A percentile compares a stretch with the other conserved stretches of the same genome.
Conservation (phyloP, 2,113 vertebrate species). For the Pycnonotus jocosus region DNA sequence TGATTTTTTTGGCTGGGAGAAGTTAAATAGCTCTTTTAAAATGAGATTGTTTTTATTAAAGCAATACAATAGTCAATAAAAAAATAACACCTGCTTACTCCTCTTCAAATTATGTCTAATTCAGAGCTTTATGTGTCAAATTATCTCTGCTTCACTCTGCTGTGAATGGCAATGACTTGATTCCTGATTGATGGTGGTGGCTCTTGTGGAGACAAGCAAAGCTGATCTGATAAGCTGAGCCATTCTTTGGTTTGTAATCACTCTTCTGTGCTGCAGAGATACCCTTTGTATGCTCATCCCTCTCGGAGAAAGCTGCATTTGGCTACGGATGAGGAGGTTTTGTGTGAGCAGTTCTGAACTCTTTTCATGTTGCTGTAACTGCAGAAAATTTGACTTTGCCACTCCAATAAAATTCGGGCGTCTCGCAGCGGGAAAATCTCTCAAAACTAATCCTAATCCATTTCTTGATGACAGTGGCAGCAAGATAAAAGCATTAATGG, state of each 20-base stretch:
- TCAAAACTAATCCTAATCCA: background rate
- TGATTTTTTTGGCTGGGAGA: background rate
- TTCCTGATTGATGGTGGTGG: constrained; percentile 39
- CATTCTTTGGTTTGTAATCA: constrained; percentile 21
- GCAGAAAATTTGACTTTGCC: background rate
- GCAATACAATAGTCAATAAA: constrained; percentile 11
- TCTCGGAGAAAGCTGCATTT: background rate
- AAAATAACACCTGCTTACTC: constrained; percentile 43
- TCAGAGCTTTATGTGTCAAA: background rate
- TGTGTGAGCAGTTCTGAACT: background rate
- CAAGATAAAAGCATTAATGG: background rate
- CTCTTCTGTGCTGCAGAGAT: background rate
- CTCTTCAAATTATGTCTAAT: constrained; percentile 14
- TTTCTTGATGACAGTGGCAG: background rate
- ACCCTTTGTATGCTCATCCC: background rate
- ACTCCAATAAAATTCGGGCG: background rate
- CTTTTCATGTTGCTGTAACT: background rate
- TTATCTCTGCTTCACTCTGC: constrained; percentile 28
- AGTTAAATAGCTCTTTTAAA: background rate
- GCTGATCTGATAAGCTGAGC: constrained; percentile 12
- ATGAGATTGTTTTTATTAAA: constrained; percentile 20
- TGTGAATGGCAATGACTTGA: constrained; percentile 20
- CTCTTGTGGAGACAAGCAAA: constrained; percentile 39
- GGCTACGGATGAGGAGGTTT: background rate
- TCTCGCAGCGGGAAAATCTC: background rate